Conservation (phyloP, 23 tunicate genomes). For the Trididemnum clinides region DNA sequence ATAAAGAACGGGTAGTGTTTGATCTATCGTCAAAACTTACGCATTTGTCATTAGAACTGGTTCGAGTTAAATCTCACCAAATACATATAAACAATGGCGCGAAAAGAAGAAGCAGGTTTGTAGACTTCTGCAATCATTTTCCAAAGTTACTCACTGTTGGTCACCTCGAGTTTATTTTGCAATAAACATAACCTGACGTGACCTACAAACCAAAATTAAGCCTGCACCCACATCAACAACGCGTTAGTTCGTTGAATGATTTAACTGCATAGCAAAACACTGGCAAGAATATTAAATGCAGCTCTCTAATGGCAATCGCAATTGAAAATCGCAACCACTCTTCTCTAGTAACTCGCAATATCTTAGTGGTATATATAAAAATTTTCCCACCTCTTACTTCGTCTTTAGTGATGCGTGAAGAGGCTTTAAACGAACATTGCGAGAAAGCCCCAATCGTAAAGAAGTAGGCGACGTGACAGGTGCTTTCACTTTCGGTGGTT, state of each 20-base stretch:
- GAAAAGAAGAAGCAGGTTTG: not conserved
- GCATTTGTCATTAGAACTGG: too few species aligned
- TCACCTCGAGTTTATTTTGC: not conserved
- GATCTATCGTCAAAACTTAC: too few species aligned
- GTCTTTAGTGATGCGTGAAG: not conserved
- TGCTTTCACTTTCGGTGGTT: too few species aligned
- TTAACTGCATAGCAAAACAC: too few species aligned
- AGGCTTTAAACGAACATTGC: not conserved
- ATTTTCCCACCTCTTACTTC: not conserved
- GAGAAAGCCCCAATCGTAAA: not conserved
- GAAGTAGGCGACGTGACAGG: not conserved
- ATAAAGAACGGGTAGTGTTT: too few species aligned
- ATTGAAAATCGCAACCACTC: not conserved
- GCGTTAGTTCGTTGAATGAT: too few species aligned
- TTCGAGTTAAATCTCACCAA: too few species aligned
- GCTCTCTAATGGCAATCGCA: too few species aligned
- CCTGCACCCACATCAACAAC: too few species aligned
- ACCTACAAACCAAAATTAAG: too few species aligned
- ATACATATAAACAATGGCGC: too few species aligned
- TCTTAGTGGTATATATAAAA: not conserved
- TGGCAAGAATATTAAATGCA: too few species aligned
- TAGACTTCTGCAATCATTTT: not conserved
- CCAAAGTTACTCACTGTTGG: not conserved
- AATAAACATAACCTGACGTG: not conserved
- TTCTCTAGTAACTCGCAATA: not conserved